Percentiles rank a stretch among this genome's conserved stretches.
Conservation (phyloP, 2,888 invertebrate species). For the Tipula lateralis region DNA sequence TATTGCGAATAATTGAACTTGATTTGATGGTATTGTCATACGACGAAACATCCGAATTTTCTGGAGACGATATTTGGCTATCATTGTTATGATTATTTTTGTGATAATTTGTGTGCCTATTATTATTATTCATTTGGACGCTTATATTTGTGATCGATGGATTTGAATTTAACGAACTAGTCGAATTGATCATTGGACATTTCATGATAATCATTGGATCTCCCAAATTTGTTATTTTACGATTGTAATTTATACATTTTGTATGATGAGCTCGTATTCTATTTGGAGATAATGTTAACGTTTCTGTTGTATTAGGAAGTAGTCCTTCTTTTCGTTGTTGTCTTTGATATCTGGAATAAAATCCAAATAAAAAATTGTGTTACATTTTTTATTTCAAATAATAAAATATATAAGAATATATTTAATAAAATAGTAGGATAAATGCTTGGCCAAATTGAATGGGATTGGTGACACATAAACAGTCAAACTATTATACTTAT, state of each 20-base stretch:
- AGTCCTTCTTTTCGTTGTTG: conserved; percentile 49
- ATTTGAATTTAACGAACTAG: conserved; percentile 27
- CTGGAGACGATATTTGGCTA: conserved; percentile 45
- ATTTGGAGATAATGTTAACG: conserved; percentile 48
- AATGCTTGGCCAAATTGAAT: neutral
- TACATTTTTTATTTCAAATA: neutral
- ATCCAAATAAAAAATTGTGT: neutral
- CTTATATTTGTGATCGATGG: neutral
- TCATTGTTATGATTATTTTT: conserved; percentile 30
- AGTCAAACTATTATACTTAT: no score
- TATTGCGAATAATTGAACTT: neutral
- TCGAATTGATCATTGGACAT: conserved; percentile 46
- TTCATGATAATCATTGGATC: conserved; percentile 49
- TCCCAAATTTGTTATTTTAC: conserved; percentile 47
- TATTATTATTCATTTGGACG: conserved; percentile 35
- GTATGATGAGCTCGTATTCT: conserved; percentile 50
- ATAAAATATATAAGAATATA: neutral
- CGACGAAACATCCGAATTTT: conserved; percentile 46
- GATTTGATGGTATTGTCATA: neutral
- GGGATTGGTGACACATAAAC: neutral
- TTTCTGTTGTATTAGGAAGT: conserved; percentile 46
- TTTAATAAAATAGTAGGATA: neutral
- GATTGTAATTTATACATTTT: conserved; percentile 46
- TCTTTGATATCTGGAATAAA: conserved; percentile 43
- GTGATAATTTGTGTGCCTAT: neutral